Conservation (phyloP, 2,113 vertebrate species). For the Brienomyrus longianalis region DNA sequence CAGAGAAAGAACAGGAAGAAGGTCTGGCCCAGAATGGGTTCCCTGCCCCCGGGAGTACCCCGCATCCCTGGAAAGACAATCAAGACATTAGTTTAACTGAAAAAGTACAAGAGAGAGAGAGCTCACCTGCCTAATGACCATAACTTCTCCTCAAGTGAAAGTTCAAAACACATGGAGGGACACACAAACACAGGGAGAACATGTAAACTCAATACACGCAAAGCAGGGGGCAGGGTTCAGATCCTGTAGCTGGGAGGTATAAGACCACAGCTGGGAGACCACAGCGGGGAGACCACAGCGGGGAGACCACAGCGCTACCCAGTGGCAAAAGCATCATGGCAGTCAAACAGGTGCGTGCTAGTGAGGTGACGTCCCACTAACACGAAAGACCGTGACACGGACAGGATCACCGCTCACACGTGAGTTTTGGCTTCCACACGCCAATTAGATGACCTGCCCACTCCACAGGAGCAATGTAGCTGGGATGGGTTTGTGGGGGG, state of each 20-base stretch:
- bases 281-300: no score
- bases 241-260: not conserved
- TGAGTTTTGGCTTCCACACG: slow-evolving; percentile 3
- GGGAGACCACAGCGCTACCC: not conserved
- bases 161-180: not conserved
- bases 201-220: not conserved
- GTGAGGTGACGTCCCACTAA: slow-evolving; percentile 8
- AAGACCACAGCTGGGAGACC: not conserved
- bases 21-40: not conserved
- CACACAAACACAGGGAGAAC: not conserved
- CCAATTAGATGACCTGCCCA: slow-evolving; percentile 1
- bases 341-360: not conserved
- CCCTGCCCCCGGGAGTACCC: not conserved
- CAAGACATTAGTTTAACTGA: not conserved
- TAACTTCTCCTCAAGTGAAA: not conserved
- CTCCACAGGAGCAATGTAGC: not conserved
- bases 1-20: not conserved
- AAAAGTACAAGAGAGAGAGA: not conserved
- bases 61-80: not conserved
- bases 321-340: not conserved
- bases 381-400: no score
- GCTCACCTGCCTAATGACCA: not conserved
- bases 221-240: not conserved
- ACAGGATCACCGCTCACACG: not conserved
- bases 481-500: slow-evolving; percentile 13